phyloP scores from a whole-genome alignment of 2,797 vertebrate species.

The Lycodopsis pacificus region DNA sequence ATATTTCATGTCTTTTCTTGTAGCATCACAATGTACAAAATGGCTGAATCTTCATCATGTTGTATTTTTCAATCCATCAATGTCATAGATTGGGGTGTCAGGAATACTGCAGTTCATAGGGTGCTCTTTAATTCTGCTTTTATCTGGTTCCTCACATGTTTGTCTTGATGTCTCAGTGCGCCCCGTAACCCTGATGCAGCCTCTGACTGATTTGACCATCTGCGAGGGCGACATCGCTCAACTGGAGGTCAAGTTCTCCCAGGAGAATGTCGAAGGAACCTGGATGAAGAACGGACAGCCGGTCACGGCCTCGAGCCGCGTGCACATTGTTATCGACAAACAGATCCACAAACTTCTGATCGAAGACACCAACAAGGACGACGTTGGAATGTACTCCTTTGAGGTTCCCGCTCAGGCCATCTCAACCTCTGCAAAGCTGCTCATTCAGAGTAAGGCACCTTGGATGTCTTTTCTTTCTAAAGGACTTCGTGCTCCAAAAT shows the following conservation, averaged over 20 bases:
- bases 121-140: neutral
- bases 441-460: slow-evolving; percentile 89
- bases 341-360: slow-evolving; percentile 94
- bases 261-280: slow-evolving; percentile 93
- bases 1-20: neutral
- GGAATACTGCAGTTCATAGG: neutral
- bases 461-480: neutral
- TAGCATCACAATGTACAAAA: neutral
- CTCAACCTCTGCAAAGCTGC: slow-evolving; percentile 88
- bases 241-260: slow-evolving; percentile 95
- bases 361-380: slow-evolving; percentile 92
- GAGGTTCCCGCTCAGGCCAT: slow-evolving; percentile 89
- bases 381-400: slow-evolving; percentile 89
- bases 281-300: slow-evolving; percentile 93
- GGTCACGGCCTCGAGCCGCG: slow-evolving; percentile 87
- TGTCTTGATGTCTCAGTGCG: slow-evolving; percentile 84
- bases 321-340: slow-evolving; percentile 95
- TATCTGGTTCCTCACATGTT: neutral
- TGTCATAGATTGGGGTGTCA: neutral
- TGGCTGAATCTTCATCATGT: neutral
- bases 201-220: slow-evolving; percentile 91
- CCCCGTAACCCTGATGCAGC: slow-evolving; percentile 93
- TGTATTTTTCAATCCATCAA: neutral
- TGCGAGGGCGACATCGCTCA: slow-evolving; percentile 98
- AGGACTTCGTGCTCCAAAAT: neutral